Evolutionary conservation across 2,888 invertebrate genomes (phyloP), one percentile per base, ranked within the genome.

Genomic region (Pyrocoelia pectoralis): DNA sequence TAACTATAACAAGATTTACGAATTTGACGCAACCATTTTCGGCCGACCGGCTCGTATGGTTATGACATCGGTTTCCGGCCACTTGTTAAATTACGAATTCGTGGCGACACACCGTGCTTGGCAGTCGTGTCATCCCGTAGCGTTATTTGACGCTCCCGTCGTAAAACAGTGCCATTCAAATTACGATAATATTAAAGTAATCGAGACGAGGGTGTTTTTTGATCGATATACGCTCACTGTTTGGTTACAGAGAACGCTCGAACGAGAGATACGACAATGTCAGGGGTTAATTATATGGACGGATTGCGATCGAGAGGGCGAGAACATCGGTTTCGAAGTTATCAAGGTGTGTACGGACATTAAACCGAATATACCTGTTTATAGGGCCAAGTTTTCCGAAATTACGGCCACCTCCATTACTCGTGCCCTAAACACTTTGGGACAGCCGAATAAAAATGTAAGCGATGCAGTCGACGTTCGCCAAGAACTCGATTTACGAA

Each of bases 231-330:
- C 8, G 8, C 8, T 33, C 33, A 33, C 2, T 33, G 33, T 4
- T 4, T n/a, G 10, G 9, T 33, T 33, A n/a, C n/a, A 33, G n/a
- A 33, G 33, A 81, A 91, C 92, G 2, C 78, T 92, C 71, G 89
- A 91, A 79, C 83, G 85, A 71, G 91, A 92, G 84, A 83, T 89
- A 1, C 80, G 84, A 13, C 77, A 81, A 29, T 92, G 92, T 73
- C 83, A 87, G 69, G 88, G 89, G 0, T 84, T 99, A 2, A 93
- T 99, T 13, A 93, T 99, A 72, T 99, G 99, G 99, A 99, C 99
- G 1, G 99, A 99, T 94, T 97, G 99, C 84, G 99, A 99, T 84
- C 88, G 99, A 82, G 99, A 99, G 85, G 98, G 98, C 24, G 98
- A 99, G 82, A 98, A 98, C 79, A 99, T 99, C 79, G 99, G 98